These are phyloP conservation scores for Otolemur crassicaudatus DNA, from an alignment of 2,797 vertebrate genomes.

Conservation along the genomic window DNA sequence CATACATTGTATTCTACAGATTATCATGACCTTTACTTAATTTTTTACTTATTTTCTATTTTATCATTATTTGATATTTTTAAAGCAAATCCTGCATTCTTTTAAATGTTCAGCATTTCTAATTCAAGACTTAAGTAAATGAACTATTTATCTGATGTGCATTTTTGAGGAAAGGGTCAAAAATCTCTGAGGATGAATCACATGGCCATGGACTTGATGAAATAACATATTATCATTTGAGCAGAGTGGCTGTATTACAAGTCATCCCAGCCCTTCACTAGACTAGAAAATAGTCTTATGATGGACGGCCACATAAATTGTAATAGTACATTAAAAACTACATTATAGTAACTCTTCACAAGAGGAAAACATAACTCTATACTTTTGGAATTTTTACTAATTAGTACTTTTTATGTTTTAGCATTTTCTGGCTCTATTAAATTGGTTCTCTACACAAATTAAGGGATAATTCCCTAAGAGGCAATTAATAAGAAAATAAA, in stretches of 20 bases:
- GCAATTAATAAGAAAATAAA: not conserved
- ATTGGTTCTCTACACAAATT: not conserved
- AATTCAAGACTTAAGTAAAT: not conserved
- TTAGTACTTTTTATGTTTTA: not conserved
- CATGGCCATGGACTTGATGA: not conserved
- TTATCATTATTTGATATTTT: not conserved
- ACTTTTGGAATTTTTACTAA: not conserved
- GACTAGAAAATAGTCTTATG: not conserved
- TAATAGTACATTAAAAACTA: not conserved
- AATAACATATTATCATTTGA: not conserved
- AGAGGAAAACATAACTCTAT: not conserved
- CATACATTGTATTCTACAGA: not conserved
- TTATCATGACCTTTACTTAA: not conserved
- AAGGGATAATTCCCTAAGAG: not conserved
- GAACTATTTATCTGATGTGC: not conserved
- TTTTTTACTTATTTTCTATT: not conserved
- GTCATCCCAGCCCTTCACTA: rapidly evolving
- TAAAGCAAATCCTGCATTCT: not conserved
- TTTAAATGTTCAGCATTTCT: not conserved
- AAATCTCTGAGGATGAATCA: not conserved
- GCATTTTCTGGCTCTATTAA: not conserved
- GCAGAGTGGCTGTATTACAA: not conserved
- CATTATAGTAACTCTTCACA: not conserved
- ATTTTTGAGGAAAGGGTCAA: not conserved
- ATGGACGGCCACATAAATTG: not conserved